phyloP scores from a whole-genome alignment of 2,888 invertebrate genomes.

The Neoitamus cyanurus region DNA sequence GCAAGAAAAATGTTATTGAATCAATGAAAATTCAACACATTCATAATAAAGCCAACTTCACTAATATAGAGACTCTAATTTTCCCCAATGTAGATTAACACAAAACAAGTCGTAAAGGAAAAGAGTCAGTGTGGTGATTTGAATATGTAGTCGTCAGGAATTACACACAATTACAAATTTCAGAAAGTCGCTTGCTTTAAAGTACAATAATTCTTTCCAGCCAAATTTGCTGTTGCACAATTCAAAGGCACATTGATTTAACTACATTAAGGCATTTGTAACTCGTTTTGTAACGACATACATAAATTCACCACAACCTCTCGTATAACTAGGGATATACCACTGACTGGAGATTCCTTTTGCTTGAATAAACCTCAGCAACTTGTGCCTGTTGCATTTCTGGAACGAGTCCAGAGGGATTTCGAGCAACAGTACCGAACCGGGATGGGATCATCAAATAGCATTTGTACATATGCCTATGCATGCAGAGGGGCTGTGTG shows the following conservation, averaged over 20 bases:
- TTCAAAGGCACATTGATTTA: constrained; percentile 61
- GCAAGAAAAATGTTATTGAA: too few relatives aligned
- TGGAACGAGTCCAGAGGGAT: constrained; percentile 49
- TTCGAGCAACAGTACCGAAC: constrained; percentile 38
- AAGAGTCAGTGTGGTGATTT: not conserved
- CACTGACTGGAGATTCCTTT: constrained; percentile 57
- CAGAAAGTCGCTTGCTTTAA: constrained; percentile 27
- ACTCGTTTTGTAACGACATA: constrained; percentile 56
- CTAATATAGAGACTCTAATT: too few relatives aligned
- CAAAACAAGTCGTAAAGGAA: too few relatives aligned
- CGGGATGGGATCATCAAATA: constrained; percentile 42
- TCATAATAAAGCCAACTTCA: too few relatives aligned
- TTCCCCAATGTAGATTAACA: too few relatives aligned
- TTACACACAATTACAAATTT: not conserved
- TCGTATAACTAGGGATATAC: constrained; percentile 43
- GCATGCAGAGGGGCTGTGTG: not conserved
- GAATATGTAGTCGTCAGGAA: constrained; percentile 19
- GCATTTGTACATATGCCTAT: constrained; percentile 35
- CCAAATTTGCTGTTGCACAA: constrained; percentile 46
- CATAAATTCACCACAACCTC: constrained; percentile 47
- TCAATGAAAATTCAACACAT: too few relatives aligned
- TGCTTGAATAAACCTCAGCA: constrained; percentile 61
- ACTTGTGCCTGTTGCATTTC: constrained; percentile 55
- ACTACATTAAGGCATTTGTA: constrained; percentile 65
- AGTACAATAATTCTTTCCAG: constrained; percentile 29